A percentile compares a stretch with the other conserved stretches of the same genome.
Conservation (phyloP, 2,113 vertebrate genomes). For the Casuarius casuarius region DNA sequence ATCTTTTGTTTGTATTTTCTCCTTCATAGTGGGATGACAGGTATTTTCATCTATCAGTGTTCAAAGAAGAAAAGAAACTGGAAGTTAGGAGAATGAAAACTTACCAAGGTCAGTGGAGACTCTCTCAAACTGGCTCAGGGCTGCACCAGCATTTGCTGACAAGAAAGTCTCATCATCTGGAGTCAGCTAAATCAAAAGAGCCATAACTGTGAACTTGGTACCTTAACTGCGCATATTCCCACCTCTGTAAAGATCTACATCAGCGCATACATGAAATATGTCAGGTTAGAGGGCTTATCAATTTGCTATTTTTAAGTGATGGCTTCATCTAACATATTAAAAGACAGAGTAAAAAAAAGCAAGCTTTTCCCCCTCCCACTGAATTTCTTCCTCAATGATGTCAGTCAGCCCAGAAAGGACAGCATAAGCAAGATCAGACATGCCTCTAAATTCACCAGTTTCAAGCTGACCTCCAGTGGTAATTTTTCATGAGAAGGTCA, state of each 20-base stretch:
- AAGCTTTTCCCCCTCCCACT: not conserved
- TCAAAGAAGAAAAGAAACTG: not conserved
- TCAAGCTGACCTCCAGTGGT: not conserved
- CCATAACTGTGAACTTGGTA: not conserved
- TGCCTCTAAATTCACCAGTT: not conserved
- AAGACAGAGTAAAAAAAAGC: not conserved
- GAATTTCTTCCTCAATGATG: no score
- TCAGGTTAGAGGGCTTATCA: not conserved
- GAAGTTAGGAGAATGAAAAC: slow-evolving; percentile 6
- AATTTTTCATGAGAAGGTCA: not conserved
- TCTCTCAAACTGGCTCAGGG: slow-evolving; percentile 95
- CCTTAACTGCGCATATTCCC: not conserved
- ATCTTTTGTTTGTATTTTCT: not conserved
- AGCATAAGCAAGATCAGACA: not conserved
- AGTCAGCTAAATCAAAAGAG: slow-evolving; percentile 82
- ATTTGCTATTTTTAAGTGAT: not conserved
- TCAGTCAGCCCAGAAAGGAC: not conserved
- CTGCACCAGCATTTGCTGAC: slow-evolving; percentile 87
- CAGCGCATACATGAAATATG: not conserved
- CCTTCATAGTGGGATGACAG: not conserved
- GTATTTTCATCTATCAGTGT: not conserved
- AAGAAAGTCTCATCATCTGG: slow-evolving; percentile 90
- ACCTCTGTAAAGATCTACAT: not conserved
- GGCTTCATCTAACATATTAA: not conserved
- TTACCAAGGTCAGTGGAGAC: slow-evolving; percentile 90